Percentiles rank a stretch among this genome's conserved stretches.
phyloP scores from a whole-genome alignment of 2,113 vertebrate species.

The Dasyurus viverrinus region DNA sequence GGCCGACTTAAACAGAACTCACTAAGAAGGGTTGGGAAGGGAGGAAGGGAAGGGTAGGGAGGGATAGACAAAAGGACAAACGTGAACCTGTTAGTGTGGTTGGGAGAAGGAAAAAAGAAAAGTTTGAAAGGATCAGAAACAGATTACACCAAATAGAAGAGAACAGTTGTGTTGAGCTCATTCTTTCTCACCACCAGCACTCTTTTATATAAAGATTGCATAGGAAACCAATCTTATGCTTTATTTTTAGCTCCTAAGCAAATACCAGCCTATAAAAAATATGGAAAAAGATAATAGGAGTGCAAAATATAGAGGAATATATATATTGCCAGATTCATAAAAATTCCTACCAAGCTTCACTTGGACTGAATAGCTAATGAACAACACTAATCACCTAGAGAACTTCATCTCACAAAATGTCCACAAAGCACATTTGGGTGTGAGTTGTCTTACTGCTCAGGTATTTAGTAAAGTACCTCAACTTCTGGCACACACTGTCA shows the following conservation, averaged over 20 bases:
- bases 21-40: too few relatives aligned
- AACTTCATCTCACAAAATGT: constrained; percentile 39
- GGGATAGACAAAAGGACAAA: too few relatives aligned
- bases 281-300: constrained; percentile 41
- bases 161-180: too few relatives aligned
- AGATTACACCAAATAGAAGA: too few relatives aligned
- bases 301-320: constrained; percentile 60
- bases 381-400: constrained; percentile 33
- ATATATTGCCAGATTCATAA: constrained; percentile 42
- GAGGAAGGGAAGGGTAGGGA: too few relatives aligned
- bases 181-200: too few relatives aligned
- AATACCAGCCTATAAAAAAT: constrained; percentile 36
- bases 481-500: constrained; percentile 26
- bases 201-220: too few relatives aligned
- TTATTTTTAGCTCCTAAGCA: not conserved
- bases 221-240: not conserved
- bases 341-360: constrained; percentile 46
- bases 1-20: too few relatives aligned
- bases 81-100: too few relatives aligned
- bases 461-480: constrained; percentile 44
- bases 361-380: constrained; percentile 56
- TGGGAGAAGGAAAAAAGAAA: too few relatives aligned
- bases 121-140: too few relatives aligned
- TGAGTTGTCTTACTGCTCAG: constrained; percentile 33
- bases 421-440: not conserved